Conservation (phyloP, 2,113 vertebrate genomes). For the Cololabis saira region DNA sequence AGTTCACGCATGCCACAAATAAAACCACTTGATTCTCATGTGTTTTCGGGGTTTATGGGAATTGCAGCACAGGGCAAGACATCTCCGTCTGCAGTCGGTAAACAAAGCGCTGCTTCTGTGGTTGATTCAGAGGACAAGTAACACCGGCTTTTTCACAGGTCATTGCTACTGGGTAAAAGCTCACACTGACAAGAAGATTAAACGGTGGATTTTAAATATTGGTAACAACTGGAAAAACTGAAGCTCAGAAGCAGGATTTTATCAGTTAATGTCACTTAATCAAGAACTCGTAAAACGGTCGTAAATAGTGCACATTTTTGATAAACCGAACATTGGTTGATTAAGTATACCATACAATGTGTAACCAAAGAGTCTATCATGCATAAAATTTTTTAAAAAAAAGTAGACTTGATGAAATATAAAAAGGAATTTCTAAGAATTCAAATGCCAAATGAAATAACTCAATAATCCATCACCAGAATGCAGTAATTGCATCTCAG, state of each 20-base stretch:
- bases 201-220: too few relatives aligned
- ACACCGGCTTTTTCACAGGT: too few relatives aligned
- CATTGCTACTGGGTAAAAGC: too few relatives aligned
- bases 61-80: not conserved
- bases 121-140: too few relatives aligned
- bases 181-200: too few relatives aligned
- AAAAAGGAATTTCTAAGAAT: slow-evolving; percentile 18
- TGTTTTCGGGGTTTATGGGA: slow-evolving; percentile 36
- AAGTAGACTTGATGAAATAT: slow-evolving; percentile 19
- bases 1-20: slow-evolving; percentile 21
- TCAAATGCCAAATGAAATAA: slow-evolving; percentile 39
- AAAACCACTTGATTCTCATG: slow-evolving; percentile 43
- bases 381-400: not conserved
- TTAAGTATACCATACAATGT: not conserved
- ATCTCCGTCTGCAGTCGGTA: too few relatives aligned
- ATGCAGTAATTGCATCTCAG: slow-evolving; percentile 33
- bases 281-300: too few relatives aligned
- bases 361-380: not conserved
- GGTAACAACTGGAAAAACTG: too few relatives aligned
- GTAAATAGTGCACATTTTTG: too few relatives aligned
- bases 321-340: not conserved
- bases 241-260: too few relatives aligned
- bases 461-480: slow-evolving; percentile 13
- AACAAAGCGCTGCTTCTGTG: too few relatives aligned
- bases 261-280: too few relatives aligned